phyloP scores from a whole-genome alignment of 30 jellyfish, hydroid and myxozoan genomes.

The Pseudorhiza aurosa region DNA sequence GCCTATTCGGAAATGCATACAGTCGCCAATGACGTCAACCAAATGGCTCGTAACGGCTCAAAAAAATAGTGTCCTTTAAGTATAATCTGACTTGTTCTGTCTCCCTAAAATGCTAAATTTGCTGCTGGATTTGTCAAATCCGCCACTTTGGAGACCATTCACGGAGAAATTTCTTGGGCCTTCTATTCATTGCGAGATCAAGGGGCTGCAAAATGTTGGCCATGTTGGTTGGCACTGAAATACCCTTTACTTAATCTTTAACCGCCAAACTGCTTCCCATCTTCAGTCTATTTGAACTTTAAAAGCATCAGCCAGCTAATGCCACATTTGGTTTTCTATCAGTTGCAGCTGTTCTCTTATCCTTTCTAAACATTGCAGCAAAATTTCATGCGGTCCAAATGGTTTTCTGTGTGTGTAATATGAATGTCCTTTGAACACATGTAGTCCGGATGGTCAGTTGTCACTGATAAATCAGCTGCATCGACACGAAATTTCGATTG shows the following conservation, averaged over 20 bases:
- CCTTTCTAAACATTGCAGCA: not conserved
- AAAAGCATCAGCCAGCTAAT: slow-evolving; percentile 2
- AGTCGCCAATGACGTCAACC: too few relatives aligned
- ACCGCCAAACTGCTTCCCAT: not conserved
- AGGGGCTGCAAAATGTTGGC: slow-evolving; percentile 9
- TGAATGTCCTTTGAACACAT: not conserved
- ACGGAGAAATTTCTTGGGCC: slow-evolving; percentile 18
- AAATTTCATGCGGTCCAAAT: not conserved
- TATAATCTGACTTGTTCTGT: not conserved
- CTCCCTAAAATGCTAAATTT: not conserved
- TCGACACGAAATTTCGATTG: not conserved
- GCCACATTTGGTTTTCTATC: slow-evolving; percentile 19
- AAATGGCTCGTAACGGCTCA: too few relatives aligned
- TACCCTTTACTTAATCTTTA: not conserved
- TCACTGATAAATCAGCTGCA: not conserved
- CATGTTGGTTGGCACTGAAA: not conserved
- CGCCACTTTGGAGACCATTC: slow-evolving; percentile 8
- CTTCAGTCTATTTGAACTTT: slow-evolving; percentile 34
- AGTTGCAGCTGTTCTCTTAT: slow-evolving; percentile 4
- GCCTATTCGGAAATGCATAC: too few relatives aligned
- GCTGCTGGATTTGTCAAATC: too few relatives aligned
- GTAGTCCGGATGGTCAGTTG: not conserved
- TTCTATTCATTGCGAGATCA: slow-evolving; percentile 25
- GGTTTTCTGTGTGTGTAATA: not conserved
- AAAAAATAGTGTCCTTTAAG: not conserved